Base-by-base conservation (phyloP, 2,113 vertebrate species). In the Oncorhynchus tshawytscha region DNA sequence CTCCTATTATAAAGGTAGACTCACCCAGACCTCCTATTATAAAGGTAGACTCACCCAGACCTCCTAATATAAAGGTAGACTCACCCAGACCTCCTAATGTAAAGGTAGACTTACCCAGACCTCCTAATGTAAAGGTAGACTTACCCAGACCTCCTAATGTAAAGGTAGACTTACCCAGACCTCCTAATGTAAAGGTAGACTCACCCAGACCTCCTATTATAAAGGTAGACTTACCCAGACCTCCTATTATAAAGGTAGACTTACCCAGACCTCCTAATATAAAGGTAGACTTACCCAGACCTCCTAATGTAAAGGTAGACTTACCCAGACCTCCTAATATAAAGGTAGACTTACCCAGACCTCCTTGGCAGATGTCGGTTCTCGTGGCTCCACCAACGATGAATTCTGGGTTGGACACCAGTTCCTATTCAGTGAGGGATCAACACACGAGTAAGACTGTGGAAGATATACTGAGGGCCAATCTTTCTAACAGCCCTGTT, bases 281-380 rank as follows among this genome's bases (percentile, higher is more conserved):
- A 11, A 15, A 51, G 48, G 48, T 2, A 51, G 48, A 51, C 48
- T 51, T 15, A 15, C 48, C 48, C 48, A 51, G 48, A 3, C 48
- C 48, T 34, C 34, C 34, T 34, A 7, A 7, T 34, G 0, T 34
- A 34, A 34, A 54, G 16, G 51, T 0, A 54, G 3, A 54, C 51
- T 34, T 85, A 96, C 95, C 94, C 2, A 97, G 88, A 1, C 76
- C 86, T 4, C 95, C 95, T 12, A 13, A 16, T 13, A 0, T 16
- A 12, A 16, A 51, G 49, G 49, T 2, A 51, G 5, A 31, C 31
- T 31, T 5, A 31, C 31, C 31, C 5, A 54, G 88, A 1, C 77
- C 86, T 5, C 95, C 95, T 80, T 97, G 95, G 74, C 94, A 88
- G 88, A 96, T 92, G 78, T 97, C 95, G 8, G 93, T 94, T 72